phyloP scores from a whole-genome alignment of 2,113 vertebrate genomes.

The Petaurus breviceps region DNA sequence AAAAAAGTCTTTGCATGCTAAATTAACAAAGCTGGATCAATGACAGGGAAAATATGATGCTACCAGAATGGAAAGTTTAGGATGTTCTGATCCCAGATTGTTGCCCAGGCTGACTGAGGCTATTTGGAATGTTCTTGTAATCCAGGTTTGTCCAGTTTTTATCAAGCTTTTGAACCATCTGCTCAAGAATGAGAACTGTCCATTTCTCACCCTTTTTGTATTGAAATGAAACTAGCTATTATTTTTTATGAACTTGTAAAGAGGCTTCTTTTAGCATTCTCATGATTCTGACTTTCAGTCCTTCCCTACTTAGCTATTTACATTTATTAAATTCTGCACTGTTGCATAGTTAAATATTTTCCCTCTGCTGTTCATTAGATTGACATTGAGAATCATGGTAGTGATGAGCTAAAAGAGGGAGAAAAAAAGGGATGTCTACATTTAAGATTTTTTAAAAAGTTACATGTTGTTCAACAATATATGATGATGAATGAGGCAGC shows the following conservation, averaged over 20 bases:
- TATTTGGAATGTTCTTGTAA: neutral
- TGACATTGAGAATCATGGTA: neutral
- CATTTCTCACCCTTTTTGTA: slow-evolving; percentile 17
- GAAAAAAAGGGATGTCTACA: neutral
- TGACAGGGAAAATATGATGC: neutral
- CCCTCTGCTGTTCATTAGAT: neutral
- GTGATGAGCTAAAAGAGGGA: neutral
- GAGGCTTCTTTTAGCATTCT: neutral
- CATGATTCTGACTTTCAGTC: neutral
- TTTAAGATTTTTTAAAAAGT: neutral
- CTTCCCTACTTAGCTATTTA: neutral
- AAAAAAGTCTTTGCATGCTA: neutral
- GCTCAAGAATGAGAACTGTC: neutral
- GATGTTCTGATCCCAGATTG: neutral
- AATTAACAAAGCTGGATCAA: slow-evolving; percentile 39
- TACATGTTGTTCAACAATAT: neutral
- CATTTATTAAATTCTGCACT: neutral
- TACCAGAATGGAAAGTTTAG: slow-evolving; percentile 31
- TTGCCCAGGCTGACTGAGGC: neutral
- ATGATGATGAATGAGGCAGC: neutral
- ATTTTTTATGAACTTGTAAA: neutral
- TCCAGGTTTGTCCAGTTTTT: neutral
- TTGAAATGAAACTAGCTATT: neutral
- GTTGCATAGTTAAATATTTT: neutral
- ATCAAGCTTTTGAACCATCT: neutral